A percentile compares a stretch with the other conserved stretches of the same genome.
These are phyloP conservation scores for Cryptus viduatorius DNA, from an alignment of 2,888 invertebrate genomes.

Conservation along the genomic window DNA sequence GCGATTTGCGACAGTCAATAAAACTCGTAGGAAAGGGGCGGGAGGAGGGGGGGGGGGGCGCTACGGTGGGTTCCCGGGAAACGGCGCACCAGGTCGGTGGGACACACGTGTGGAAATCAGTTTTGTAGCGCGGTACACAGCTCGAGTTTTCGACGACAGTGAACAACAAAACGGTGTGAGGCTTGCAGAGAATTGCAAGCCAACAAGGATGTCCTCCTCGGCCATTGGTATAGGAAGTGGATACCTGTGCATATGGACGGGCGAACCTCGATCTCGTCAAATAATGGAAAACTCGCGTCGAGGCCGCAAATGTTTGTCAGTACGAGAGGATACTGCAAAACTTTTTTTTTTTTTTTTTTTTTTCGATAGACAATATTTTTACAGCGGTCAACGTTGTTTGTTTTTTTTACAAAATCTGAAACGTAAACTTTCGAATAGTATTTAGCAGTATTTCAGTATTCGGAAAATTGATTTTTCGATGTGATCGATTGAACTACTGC, in stretches of 20 bases:
- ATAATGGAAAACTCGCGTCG: constrained; percentile 63
- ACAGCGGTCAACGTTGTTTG: neutral
- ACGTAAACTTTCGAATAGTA: neutral
- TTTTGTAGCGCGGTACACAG: constrained; percentile 47
- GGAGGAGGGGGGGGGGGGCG: neutral
- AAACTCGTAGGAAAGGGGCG: constrained; percentile 61
- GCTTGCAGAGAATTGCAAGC: constrained; percentile 15
- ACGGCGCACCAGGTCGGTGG: constrained; percentile 44
- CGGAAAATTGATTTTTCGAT: too few relatives aligned
- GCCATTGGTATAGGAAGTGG: constrained; percentile 12
- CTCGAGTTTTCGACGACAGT: constrained; percentile 53
- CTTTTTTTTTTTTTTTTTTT: constrained; percentile 27
- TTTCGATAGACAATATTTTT: neutral
- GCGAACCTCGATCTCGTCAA: constrained; percentile 48
- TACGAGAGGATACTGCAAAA: neutral
- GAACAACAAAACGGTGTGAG: constrained; percentile 27
- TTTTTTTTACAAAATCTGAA: neutral
- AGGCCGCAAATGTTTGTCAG: constrained; percentile 52
- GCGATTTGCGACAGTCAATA: constrained; percentile 77
- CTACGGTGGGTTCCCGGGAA: constrained; percentile 54
- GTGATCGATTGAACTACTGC: too few relatives aligned
- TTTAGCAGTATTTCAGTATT: too few relatives aligned
- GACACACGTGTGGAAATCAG: constrained; percentile 53
- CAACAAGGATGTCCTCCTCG: constrained; percentile 8
- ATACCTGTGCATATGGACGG: constrained; percentile 3